Evolutionary conservation across 2,797 vertebrate species (phyloP).

Genomic region (Netta rufina): DNA sequence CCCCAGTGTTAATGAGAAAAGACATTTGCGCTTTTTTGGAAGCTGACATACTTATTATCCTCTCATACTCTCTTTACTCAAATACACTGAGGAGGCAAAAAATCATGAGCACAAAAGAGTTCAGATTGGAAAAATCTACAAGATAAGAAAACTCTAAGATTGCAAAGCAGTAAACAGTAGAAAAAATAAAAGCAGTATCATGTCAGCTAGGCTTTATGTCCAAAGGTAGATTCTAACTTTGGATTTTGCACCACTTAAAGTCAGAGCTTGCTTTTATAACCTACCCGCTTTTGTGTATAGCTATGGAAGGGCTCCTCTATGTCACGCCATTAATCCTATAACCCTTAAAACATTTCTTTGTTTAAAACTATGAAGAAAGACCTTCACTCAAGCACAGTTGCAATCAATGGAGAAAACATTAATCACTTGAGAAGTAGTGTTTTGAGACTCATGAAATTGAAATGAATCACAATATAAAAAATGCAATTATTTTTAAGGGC

Average conservation of each 20-base stretch:
- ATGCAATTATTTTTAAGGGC: constrained; percentile 74
- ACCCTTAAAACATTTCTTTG: constrained; percentile 45
- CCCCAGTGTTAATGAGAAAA: not conserved
- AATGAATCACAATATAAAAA: constrained; percentile 75
- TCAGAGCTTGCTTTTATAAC: not conserved
- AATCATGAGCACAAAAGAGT: not conserved
- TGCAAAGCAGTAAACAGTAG: not conserved
- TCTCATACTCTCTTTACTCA: not conserved
- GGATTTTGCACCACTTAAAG: not conserved
- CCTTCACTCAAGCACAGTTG: constrained; percentile 66
- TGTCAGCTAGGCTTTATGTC: not conserved
- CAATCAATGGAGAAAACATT: constrained; percentile 76
- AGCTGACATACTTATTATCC: not conserved
- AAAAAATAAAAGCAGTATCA: not conserved
- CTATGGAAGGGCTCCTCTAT: not conserved
- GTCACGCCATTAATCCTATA: constrained; percentile 1
- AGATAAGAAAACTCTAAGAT: not conserved
- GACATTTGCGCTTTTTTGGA: not conserved
- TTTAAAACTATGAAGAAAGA: constrained; percentile 21
- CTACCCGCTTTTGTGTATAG: not conserved
- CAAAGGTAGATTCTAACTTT: not conserved
- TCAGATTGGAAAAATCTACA: not conserved
- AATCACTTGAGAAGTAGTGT: constrained; percentile 77
- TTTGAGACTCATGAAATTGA: constrained; percentile 73
- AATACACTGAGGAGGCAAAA: not conserved